phyloP scores from a whole-genome alignment of 2,888 invertebrate species.

The Pterobdella sp. region DNA sequence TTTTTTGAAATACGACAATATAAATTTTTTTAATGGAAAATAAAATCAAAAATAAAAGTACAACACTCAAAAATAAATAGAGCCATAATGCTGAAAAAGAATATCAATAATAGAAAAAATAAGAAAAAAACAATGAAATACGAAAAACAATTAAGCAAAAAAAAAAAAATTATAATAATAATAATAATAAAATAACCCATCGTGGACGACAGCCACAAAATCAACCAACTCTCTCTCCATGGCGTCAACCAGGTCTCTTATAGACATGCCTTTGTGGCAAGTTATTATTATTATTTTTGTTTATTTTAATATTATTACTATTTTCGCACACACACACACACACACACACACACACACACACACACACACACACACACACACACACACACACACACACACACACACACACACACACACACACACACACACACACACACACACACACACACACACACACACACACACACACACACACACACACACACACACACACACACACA shows the following conservation, averaged over 20 bases:
- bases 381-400: slow-evolving; percentile 9
- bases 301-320: slow-evolving; percentile 23
- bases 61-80: too few species aligned
- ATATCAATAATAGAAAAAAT: too few species aligned
- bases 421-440: slow-evolving; percentile 28
- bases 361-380: slow-evolving; percentile 14
- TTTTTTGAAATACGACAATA: too few species aligned
- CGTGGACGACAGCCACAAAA: not conserved
- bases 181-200: too few species aligned
- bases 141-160: too few species aligned
- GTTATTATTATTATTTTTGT: too few species aligned
- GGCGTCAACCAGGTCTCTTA: not conserved
- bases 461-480: slow-evolving; percentile 25
- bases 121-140: too few species aligned
- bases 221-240: slow-evolving; percentile 9
- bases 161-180: too few species aligned
- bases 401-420: slow-evolving; percentile 22
- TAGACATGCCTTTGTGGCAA: slow-evolving; percentile 4
- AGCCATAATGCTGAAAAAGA: too few species aligned
- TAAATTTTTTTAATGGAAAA: too few species aligned
- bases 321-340: slow-evolving; percentile 10
- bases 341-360: slow-evolving; percentile 8
- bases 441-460: slow-evolving; percentile 28
- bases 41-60: too few species aligned
- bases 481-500: slow-evolving; percentile 20